These are phyloP conservation scores for Strigops habroptila DNA, from an alignment of 2,113 vertebrate genomes.

Conservation along the genomic window DNA sequence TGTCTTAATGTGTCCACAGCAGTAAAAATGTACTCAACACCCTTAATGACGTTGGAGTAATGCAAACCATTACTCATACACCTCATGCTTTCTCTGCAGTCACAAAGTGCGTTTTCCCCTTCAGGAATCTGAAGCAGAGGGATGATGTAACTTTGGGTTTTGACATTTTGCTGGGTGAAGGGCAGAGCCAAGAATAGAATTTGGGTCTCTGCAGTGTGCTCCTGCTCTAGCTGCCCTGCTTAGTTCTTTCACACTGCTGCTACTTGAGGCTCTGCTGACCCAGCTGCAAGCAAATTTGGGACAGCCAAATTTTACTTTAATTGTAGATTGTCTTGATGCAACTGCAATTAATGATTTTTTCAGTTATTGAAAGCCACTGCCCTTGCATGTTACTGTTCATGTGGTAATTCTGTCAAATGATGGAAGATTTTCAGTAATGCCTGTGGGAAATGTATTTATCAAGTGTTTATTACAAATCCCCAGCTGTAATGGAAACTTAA, in stretches of 20 bases:
- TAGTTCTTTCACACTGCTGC: background rate
- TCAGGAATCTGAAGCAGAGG: background rate
- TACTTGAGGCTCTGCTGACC: background rate
- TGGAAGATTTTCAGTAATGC: background rate
- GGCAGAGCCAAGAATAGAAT: slow-evolving; percentile 29
- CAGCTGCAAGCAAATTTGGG: background rate
- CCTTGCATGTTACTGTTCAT: background rate
- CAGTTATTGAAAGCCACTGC: background rate
- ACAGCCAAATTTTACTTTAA: background rate
- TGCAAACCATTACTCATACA: background rate
- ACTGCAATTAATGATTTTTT: background rate
- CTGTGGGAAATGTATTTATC: background rate
- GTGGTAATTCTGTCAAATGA: background rate
- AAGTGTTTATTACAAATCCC: background rate
- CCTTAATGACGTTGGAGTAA: background rate
- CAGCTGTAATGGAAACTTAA: background rate
- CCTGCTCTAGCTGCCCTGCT: background rate
- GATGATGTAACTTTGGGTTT: background rate
- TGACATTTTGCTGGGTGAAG: slow-evolving; percentile 20
- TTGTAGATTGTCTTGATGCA: background rate
- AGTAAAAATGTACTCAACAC: background rate
- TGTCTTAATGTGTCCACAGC: background rate
- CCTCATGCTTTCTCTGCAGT: background rate
- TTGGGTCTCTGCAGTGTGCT: background rate
- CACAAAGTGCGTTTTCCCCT: background rate